Conservation (phyloP, 2,797 vertebrate species). For the Chrysocyon brachyurus region DNA sequence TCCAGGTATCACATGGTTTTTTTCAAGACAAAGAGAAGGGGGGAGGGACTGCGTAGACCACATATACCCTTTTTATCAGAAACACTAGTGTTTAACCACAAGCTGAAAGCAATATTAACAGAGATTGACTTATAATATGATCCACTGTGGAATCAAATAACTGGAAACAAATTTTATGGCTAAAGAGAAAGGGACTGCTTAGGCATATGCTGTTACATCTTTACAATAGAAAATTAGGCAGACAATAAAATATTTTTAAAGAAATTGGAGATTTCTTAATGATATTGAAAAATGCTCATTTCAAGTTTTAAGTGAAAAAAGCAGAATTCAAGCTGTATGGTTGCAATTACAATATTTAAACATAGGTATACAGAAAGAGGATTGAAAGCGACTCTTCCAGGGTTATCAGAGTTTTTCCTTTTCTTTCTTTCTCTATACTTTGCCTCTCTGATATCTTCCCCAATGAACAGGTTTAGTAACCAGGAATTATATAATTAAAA, state of each 20-base stretch:
- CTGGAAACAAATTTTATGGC: background rate
- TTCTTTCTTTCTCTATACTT: background rate
- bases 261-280: background rate
- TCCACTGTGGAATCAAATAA: background rate
- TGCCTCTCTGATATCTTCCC: background rate
- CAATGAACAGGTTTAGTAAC: background rate
- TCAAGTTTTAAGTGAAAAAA: background rate
- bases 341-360: background rate
- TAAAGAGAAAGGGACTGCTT: background rate
- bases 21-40: background rate
- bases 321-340: background rate
- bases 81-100: background rate
- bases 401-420: background rate
- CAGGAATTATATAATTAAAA: background rate
- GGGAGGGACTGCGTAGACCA: background rate
- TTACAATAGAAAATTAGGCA: background rate
- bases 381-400: background rate
- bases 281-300: background rate
- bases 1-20: background rate
- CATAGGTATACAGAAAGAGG: background rate
- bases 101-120: background rate
- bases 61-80: background rate
- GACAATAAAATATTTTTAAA: background rate
- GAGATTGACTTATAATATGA: background rate
- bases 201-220: background rate